A percentile compares a stretch with the other conserved stretches of the same genome.
These are phyloP conservation scores for Heliconius charithonia DNA, from an alignment of 2,888 invertebrate genomes.

Conservation along the genomic window DNA sequence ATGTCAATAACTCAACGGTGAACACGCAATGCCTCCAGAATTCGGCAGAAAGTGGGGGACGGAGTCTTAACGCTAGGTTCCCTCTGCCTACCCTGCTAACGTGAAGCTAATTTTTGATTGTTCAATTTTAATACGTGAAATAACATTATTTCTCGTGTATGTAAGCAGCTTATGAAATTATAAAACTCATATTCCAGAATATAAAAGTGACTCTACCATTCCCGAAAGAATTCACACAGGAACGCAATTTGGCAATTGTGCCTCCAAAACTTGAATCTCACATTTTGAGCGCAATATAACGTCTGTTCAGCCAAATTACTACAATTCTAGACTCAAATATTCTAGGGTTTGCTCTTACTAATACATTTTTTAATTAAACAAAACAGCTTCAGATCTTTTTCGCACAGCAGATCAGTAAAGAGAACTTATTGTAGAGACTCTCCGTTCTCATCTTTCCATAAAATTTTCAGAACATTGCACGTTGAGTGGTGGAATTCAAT, in stretches of 20 bases:
- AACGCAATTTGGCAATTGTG: slow-evolving; percentile 34
- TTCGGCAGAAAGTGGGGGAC: no score
- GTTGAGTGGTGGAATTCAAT: no score
- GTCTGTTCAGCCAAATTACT: slow-evolving; percentile 33
- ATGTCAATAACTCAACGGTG: not conserved
- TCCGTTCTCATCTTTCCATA: not conserved
- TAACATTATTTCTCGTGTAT: not conserved
- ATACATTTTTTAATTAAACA: not conserved
- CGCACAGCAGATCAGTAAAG: not conserved
- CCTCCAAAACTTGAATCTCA: slow-evolving; percentile 34
- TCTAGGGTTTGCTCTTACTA: slow-evolving; percentile 23
- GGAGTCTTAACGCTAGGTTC: no score
- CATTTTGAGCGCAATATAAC: slow-evolving; percentile 31
- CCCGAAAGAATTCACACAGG: slow-evolving; percentile 22
- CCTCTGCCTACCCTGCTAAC: no score
- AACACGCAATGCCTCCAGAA: no score
- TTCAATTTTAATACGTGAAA: not conserved
- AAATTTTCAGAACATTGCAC: no score
- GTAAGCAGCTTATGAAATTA: not conserved
- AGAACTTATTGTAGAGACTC: not conserved
- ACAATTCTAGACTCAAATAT: slow-evolving; percentile 33
- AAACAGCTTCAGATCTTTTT: not conserved
- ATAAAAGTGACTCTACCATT: slow-evolving; percentile 23
- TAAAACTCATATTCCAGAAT: slow-evolving; percentile 10
- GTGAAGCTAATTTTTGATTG: not conserved